phyloP scores from a whole-genome alignment of 1,140 invertebrate genomes.

The Leptopilina boulardi region DNA sequence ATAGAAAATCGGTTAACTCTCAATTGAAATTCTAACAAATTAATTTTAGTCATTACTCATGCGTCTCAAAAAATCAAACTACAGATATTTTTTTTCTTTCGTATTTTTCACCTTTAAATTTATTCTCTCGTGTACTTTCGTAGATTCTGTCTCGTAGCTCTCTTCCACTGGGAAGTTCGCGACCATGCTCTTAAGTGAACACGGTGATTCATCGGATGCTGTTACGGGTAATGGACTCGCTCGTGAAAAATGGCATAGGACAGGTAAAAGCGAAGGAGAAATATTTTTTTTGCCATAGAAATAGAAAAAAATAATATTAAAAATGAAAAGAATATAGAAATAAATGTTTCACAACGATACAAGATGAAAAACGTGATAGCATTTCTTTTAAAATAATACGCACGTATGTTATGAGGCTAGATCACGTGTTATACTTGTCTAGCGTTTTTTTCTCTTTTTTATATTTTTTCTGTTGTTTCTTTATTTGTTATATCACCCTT shows the following conservation, averaged over 20 bases:
- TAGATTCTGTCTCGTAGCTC: constrained; percentile 49
- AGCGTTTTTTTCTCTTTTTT: neutral
- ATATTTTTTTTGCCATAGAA: constrained; percentile 35
- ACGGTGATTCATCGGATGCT: constrained; percentile 67
- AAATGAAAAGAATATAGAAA: too few species aligned
- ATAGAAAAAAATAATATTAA: constrained; percentile 36
- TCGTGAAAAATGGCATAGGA: constrained; percentile 63
- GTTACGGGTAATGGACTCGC: constrained; percentile 68
- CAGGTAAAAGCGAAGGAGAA: constrained; percentile 57
- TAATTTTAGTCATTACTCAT: too few species aligned
- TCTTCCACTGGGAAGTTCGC: constrained; percentile 52
- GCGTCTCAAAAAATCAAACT: too few species aligned
- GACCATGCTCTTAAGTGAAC: constrained; percentile 60
- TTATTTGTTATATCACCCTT: neutral
- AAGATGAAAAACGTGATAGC: too few species aligned
- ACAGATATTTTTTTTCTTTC: constrained; percentile 40
- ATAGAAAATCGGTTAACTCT: too few species aligned
- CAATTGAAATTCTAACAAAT: too few species aligned
- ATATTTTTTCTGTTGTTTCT: neutral
- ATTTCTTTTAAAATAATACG: too few species aligned
- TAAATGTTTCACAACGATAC: too few species aligned
- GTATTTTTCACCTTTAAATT: constrained; percentile 39
- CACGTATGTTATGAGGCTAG: too few species aligned
- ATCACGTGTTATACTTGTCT: neutral
- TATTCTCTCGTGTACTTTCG: constrained; percentile 45